Evolutionary conservation across 1,140 invertebrate species (phyloP).

Genomic region (Achroia grisella): DNA sequence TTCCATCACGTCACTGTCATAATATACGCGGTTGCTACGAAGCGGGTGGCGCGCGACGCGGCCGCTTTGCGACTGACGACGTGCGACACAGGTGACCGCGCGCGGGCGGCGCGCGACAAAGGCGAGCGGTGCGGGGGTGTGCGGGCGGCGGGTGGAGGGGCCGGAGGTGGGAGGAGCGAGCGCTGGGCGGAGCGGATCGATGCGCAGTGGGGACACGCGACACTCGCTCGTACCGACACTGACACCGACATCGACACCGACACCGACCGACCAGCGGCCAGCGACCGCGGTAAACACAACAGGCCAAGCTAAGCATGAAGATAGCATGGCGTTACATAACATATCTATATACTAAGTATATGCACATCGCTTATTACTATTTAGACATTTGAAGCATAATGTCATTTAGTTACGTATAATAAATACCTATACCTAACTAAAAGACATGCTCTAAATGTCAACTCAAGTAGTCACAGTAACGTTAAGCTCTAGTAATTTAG

Average conservation of each 20-base stretch:
- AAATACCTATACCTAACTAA: too few relatives aligned
- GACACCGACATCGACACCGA: conserved; percentile 3
- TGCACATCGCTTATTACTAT: too few relatives aligned
- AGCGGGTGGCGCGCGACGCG: conserved; percentile 64
- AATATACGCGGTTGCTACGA: conserved; percentile 38
- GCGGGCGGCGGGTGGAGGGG: conserved; percentile 20
- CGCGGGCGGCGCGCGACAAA: conserved; percentile 61
- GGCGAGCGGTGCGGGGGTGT: conserved; percentile 34
- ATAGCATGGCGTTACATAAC: conserved; percentile 57
- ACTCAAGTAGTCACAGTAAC: too few relatives aligned
- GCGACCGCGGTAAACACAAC: conserved; percentile 56
- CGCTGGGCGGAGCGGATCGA: conserved; percentile 68
- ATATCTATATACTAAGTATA: not conserved
- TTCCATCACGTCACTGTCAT: conserved; percentile 66
- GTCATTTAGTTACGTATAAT: too few relatives aligned
- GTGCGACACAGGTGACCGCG: conserved; percentile 69
- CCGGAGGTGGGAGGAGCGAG: conserved; percentile 55
- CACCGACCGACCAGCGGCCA: too few relatives aligned
- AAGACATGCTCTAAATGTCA: too few relatives aligned
- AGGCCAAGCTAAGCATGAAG: conserved; percentile 28
- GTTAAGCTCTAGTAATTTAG: too few relatives aligned
- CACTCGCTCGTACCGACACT: conserved; percentile 29
- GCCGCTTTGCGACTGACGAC: conserved; percentile 69
- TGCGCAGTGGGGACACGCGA: conserved; percentile 67
- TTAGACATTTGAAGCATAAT: too few relatives aligned